phyloP scores from a whole-genome alignment of 2,797 vertebrate genomes.

The Acridotheres tristis region DNA sequence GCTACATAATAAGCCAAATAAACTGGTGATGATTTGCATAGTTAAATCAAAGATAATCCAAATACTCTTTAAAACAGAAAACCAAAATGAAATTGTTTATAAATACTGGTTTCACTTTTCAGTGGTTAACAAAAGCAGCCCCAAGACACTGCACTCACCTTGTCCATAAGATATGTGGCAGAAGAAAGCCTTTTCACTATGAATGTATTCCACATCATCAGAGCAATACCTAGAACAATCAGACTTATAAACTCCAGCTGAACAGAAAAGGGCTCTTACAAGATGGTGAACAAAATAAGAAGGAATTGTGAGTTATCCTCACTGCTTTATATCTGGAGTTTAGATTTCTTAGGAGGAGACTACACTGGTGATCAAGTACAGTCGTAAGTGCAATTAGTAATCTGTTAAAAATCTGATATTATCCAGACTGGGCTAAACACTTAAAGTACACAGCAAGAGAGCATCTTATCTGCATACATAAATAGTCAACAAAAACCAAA shows the following conservation, averaged over 20 bases:
- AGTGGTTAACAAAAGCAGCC: background rate
- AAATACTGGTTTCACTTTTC: background rate
- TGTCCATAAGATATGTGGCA: slow-evolving; percentile 92
- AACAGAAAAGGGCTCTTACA: background rate
- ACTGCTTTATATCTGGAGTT: background rate
- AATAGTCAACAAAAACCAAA: background rate
- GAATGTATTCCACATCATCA: slow-evolving; percentile 99
- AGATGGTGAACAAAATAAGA: background rate
- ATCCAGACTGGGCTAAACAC: background rate
- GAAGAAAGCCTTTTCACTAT: slow-evolving; percentile 94
- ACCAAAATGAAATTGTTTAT: background rate
- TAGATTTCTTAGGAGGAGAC: background rate
- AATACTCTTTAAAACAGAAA: background rate
- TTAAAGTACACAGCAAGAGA: background rate
- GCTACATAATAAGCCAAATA: background rate
- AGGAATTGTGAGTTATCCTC: background rate
- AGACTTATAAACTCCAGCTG: background rate
- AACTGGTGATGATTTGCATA: background rate
- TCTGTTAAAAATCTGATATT: background rate
- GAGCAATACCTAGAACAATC: slow-evolving; percentile 83
- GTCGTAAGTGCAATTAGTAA: background rate
- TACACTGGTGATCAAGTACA: background rate
- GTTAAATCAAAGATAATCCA: background rate
- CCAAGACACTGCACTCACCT: slow-evolving; percentile 75
- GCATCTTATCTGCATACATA: background rate